A percentile compares a stretch with the other conserved stretches of the same genome.
Evolutionary conservation across 2,113 vertebrate species (phyloP).

Genomic region (Channa argus): DNA sequence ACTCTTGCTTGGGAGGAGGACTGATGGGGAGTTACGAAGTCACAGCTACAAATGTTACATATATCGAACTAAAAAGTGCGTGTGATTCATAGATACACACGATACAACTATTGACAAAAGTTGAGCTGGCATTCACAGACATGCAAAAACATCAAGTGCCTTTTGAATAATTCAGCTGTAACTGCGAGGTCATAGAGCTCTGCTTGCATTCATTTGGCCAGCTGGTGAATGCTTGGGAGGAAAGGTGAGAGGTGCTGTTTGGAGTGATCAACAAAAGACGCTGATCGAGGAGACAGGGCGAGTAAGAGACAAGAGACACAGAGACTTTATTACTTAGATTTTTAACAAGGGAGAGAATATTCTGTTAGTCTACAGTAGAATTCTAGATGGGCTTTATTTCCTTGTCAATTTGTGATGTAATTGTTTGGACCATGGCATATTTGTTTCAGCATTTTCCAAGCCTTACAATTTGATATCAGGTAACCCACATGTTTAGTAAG

Average conservation of each 20-base stretch:
- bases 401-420: too few species aligned
- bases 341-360: constrained; percentile 7
- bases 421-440: too few species aligned
- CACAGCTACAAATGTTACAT: constrained; percentile 33
- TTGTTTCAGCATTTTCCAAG: too few species aligned
- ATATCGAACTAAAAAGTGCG: constrained; percentile 12
- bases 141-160: constrained; percentile 54
- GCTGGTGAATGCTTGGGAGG: constrained; percentile 77
- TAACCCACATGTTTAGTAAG: too few species aligned
- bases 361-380: constrained; percentile 28
- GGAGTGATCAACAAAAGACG: constrained; percentile 72
- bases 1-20: constrained; percentile 30
- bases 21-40: constrained; percentile 13
- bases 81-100: constrained; percentile 34
- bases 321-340: not conserved
- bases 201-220: constrained; percentile 70
- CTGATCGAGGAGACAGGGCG: constrained; percentile 53
- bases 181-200: constrained; percentile 56
- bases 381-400: not conserved
- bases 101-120: constrained; percentile 36
- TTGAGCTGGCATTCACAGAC: constrained; percentile 27
- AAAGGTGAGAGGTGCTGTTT: constrained; percentile 80
- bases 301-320: constrained; percentile 2
- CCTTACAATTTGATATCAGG: too few species aligned
- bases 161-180: constrained; percentile 82